Evolutionary conservation across 1,140 invertebrate species (phyloP).

Genomic region (Drosophila burlai): DNA sequence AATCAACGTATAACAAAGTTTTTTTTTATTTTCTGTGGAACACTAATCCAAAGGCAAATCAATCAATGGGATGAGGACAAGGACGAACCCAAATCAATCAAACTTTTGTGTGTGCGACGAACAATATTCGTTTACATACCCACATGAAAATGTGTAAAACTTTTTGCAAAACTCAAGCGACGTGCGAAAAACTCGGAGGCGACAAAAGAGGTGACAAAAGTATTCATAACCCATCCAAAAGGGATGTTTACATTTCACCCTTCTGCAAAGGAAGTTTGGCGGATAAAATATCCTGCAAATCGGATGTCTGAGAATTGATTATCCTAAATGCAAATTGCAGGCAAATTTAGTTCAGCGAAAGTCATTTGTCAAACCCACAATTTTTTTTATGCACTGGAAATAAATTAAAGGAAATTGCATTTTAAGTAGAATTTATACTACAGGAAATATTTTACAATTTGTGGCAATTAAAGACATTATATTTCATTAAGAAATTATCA

Average conservation of each 20-base stretch:
- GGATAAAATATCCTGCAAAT: slow-evolving; percentile 25
- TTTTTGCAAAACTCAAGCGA: slow-evolving; percentile 43
- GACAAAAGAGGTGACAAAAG: slow-evolving; percentile 53
- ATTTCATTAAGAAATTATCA: fast-evolving
- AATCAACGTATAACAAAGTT: slow-evolving; percentile 69
- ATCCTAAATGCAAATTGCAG: slow-evolving; percentile 77
- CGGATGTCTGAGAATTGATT: slow-evolving; percentile 64
- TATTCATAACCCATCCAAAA: slow-evolving; percentile 44
- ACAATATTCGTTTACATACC: slow-evolving; percentile 62
- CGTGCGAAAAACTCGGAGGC: slow-evolving; percentile 15
- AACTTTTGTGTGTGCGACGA: slow-evolving; percentile 68
- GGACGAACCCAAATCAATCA: slow-evolving; percentile 78
- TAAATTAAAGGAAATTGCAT: background rate
- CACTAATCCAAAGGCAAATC: slow-evolving; percentile 78
- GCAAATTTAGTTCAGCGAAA: slow-evolving; percentile 46
- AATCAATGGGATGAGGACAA: slow-evolving; percentile 63
- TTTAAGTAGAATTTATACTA: too few species aligned
- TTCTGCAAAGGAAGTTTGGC: background rate
- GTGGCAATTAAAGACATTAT: background rate
- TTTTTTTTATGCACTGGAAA: slow-evolving; percentile 14
- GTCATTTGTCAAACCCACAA: slow-evolving; percentile 48
- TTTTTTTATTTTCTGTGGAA: slow-evolving; percentile 34
- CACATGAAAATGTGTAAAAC: slow-evolving; percentile 24
- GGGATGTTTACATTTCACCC: slow-evolving; percentile 27
- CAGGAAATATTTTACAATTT: background rate